phyloP scores from a whole-genome alignment of 2,797 vertebrate species.

The Bothrops alternatus region DNA sequence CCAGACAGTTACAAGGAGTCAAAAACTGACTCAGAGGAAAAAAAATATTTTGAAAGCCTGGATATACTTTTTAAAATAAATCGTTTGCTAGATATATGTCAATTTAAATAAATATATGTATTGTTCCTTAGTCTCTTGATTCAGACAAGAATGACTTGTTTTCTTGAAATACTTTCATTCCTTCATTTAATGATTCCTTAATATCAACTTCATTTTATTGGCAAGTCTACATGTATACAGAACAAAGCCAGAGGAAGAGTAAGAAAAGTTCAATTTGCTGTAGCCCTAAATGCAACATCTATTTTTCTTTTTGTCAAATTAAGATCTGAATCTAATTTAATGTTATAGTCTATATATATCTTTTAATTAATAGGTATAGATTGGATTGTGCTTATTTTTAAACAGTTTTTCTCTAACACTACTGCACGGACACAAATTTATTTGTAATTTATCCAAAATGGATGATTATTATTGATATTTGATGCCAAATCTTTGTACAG shows the following conservation, averaged over 20 bases:
- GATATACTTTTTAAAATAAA: conserved; percentile 17
- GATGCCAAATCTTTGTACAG: not conserved
- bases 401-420: not conserved
- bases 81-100: conserved; percentile 9
- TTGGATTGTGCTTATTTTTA: not conserved
- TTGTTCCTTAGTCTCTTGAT: not conserved
- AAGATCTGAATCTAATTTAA: conserved; percentile 4
- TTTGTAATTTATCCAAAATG: not conserved
- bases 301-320: not conserved
- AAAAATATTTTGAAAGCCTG: not conserved
- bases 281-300: not conserved
- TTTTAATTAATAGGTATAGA: not conserved
- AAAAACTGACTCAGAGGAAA: not conserved
- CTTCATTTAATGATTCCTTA: not conserved
- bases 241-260: not conserved
- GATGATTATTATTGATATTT: not conserved
- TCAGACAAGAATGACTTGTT: not conserved
- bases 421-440: not conserved
- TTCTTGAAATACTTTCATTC: conserved; percentile 17
- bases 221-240: not conserved
- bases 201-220: not conserved
- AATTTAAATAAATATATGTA: conserved; percentile 24
- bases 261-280: not conserved
- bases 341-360: not conserved
- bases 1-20: not conserved